Percentiles rank a stretch among this genome's conserved stretches.
Evolutionary conservation across 2,888 invertebrate species (phyloP).

Genomic region (Parelbella ahira): DNA sequence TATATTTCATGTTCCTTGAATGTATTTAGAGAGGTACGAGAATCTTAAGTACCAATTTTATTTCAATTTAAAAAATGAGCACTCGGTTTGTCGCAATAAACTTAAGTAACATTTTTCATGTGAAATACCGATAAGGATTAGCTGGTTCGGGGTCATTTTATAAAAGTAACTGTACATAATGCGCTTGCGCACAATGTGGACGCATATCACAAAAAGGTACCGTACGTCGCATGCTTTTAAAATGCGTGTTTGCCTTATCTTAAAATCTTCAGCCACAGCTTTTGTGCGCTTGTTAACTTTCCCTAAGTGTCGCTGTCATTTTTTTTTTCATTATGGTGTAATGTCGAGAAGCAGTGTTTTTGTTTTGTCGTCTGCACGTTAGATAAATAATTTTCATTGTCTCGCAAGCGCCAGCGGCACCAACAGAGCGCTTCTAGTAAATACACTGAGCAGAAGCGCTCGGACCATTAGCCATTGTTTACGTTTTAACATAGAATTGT

Average conservation of each 20-base stretch:
- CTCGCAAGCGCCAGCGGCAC: constrained; percentile 58
- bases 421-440: constrained; percentile 46
- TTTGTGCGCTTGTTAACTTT: constrained; percentile 66
- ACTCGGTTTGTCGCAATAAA: no score
- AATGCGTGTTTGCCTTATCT: constrained; percentile 56
- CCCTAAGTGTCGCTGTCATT: constrained; percentile 51
- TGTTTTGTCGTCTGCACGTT: constrained; percentile 52
- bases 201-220: constrained; percentile 46
- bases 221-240: constrained; percentile 53
- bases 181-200: constrained; percentile 32
- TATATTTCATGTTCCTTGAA: no score
- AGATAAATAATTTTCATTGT: constrained; percentile 69
- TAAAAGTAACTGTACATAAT: constrained; percentile 33
- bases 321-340: constrained; percentile 53
- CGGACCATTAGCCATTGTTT: constrained; percentile 44
- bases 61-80: no score
- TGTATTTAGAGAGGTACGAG: no score
- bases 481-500: constrained; percentile 35
- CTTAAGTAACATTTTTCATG: constrained; percentile 18
- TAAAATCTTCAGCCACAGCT: constrained; percentile 39
- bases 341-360: constrained; percentile 55
- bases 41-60: no score
- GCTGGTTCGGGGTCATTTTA: constrained; percentile 26
- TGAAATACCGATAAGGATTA: constrained; percentile 21
- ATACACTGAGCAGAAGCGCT: constrained; percentile 36